Evolutionary conservation across 2,888 invertebrate genomes (phyloP).

Genomic region (Bellardia pandia): DNA sequence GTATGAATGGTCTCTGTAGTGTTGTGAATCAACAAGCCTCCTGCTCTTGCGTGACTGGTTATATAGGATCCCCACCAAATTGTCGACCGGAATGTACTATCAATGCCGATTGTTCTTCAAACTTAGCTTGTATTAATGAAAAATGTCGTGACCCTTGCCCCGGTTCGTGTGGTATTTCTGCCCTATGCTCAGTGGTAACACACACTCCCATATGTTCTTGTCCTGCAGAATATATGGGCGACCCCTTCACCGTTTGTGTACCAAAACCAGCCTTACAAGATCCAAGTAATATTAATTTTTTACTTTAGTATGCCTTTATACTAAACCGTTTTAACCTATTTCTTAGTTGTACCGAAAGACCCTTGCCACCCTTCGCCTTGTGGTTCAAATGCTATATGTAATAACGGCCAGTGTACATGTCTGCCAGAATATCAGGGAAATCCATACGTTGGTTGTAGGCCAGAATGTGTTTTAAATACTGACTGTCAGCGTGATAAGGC

Average conservation of each 20-base stretch:
- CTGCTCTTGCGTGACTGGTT: slow-evolving; percentile 86
- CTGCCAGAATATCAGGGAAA: slow-evolving; percentile 87
- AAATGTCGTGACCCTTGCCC: slow-evolving; percentile 89
- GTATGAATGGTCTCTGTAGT: slow-evolving; percentile 87
- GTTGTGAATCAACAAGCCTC: slow-evolving; percentile 86
- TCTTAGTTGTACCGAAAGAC: slow-evolving; percentile 76
- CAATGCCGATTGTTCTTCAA: slow-evolving; percentile 88
- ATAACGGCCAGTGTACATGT: slow-evolving; percentile 88
- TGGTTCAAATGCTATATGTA: slow-evolving; percentile 90
- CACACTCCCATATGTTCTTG: slow-evolving; percentile 88
- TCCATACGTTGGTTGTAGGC: slow-evolving; percentile 89
- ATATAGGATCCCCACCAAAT: slow-evolving; percentile 88
- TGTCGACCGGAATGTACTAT: slow-evolving; percentile 89
- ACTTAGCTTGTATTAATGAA: slow-evolving; percentile 87
- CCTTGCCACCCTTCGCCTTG: slow-evolving; percentile 91
- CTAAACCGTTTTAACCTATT: slow-evolving; percentile 10
- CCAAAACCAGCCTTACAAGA: slow-evolving; percentile 81
- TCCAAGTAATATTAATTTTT: slow-evolving; percentile 56
- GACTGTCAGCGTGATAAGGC: slow-evolving; percentile 91
- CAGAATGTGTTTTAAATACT: slow-evolving; percentile 91
- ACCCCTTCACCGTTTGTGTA: slow-evolving; percentile 86
- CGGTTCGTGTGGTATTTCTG: slow-evolving; percentile 87
- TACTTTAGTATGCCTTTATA: no score
- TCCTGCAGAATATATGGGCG: slow-evolving; percentile 86
- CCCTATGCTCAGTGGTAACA: slow-evolving; percentile 86